A percentile compares a stretch with the other conserved stretches of the same genome.
Conservation (phyloP, 2,113 vertebrate species). For the Ivindomyrus marchei region DNA sequence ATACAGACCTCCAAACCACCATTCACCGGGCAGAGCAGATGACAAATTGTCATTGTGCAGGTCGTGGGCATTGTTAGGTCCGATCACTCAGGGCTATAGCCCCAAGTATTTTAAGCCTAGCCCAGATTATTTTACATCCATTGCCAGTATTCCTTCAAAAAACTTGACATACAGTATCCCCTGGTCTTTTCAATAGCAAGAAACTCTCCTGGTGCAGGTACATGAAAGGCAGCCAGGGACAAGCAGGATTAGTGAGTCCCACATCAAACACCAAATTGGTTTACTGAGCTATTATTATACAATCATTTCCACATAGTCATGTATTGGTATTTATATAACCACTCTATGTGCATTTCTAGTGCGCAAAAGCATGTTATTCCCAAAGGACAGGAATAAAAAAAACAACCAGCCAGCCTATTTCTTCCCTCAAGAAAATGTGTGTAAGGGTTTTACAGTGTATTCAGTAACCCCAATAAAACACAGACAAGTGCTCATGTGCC, state of each 20-base stretch:
- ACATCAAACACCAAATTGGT: background rate
- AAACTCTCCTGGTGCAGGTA: background rate
- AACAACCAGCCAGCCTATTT: background rate
- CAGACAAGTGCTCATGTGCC: background rate
- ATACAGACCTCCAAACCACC: background rate
- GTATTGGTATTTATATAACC: background rate
- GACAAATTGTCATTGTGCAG: background rate
- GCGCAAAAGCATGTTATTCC: background rate
- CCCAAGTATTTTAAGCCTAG: too few relatives aligned
- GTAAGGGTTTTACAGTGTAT: background rate
- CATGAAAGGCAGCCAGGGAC: background rate
- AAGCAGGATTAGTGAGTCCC: background rate
- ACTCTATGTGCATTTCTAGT: background rate
- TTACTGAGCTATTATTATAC: background rate
- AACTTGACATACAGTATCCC: too few relatives aligned
- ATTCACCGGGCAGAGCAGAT: background rate
- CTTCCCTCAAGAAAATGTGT: background rate
- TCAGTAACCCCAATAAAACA: background rate
- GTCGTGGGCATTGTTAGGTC: too few relatives aligned
- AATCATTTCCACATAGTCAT: background rate
- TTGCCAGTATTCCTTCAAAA: too few relatives aligned
- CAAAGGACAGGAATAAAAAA: background rate
- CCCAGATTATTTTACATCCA: too few relatives aligned
- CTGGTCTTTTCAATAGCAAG: too few relatives aligned
- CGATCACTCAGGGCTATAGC: too few relatives aligned